Conservation (phyloP, 1,140 invertebrate genomes). For the Arion vulgaris region DNA sequence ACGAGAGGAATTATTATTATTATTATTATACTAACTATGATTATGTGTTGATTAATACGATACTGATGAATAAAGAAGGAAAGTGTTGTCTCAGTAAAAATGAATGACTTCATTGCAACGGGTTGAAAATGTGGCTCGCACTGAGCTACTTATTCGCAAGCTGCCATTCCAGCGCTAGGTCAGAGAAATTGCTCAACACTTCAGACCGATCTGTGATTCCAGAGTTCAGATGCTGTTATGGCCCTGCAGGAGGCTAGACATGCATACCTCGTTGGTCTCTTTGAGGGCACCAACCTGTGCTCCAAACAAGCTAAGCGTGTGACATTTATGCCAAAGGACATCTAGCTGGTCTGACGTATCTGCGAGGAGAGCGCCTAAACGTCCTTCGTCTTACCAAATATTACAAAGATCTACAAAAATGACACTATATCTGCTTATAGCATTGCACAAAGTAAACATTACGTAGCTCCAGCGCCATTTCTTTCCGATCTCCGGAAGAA, state of each 20-base stretch:
- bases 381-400: no score
- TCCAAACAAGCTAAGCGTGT: conserved; percentile 95
- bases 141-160: conserved; percentile 86
- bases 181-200: conserved; percentile 88
- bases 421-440: no score
- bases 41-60: background rate
- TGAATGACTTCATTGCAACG: no score
- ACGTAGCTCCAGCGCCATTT: no score
- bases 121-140: no score
- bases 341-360: conserved; percentile 78
- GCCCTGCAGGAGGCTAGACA: conserved; percentile 88
- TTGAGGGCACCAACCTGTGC: conserved; percentile 93
- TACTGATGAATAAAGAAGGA: no score
- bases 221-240: conserved; percentile 74
- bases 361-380: conserved; percentile 67
- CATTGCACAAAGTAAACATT: no score
- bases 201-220: conserved; percentile 78
- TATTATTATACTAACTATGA: no score
- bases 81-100: no score
- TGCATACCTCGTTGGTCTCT: conserved; percentile 89
- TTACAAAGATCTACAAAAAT: no score
- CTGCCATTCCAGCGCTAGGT: conserved; percentile 88
- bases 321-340: conserved; percentile 97
- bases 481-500: no score
- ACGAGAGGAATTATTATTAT: no score